Conservation (phyloP, 2,888 invertebrate genomes). For the Megastigmus dorsalis region DNA sequence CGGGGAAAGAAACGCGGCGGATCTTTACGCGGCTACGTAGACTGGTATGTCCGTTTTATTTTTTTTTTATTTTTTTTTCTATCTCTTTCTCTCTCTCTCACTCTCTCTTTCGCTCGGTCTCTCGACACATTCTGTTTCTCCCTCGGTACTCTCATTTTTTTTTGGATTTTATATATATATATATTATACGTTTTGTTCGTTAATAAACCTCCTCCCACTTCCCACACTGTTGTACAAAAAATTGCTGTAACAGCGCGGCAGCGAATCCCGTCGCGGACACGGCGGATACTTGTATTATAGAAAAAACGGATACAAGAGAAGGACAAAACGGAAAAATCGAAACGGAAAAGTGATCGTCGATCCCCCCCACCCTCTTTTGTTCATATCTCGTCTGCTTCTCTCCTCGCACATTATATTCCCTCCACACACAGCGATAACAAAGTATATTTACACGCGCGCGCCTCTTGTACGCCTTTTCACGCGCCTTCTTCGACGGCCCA, state of each 20-base stretch:
- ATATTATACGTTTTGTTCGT: no score
- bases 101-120: constrained; percentile 4
- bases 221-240: no score
- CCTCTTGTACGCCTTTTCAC: background rate
- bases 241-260: constrained; percentile 37
- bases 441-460: constrained; percentile 26
- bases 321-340: no score
- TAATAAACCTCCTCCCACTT: no score
- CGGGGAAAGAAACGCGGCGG: background rate
- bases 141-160: no score
- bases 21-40: background rate
- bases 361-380: background rate
- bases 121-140: no score
- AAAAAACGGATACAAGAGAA: no score
- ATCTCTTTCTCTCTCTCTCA: background rate
- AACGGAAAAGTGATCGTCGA: no score
- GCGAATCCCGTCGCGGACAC: no score
- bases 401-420: no score
- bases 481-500: background rate
- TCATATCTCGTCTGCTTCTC: background rate
- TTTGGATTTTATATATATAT: no score
- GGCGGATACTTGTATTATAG: no score
- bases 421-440: constrained; percentile 20
- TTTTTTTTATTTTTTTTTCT: background rate
- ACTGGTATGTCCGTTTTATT: background rate